These are phyloP conservation scores for Pseudochaenichthys georgianus DNA, from an alignment of 2,797 vertebrate genomes.

Conservation along the genomic window DNA sequence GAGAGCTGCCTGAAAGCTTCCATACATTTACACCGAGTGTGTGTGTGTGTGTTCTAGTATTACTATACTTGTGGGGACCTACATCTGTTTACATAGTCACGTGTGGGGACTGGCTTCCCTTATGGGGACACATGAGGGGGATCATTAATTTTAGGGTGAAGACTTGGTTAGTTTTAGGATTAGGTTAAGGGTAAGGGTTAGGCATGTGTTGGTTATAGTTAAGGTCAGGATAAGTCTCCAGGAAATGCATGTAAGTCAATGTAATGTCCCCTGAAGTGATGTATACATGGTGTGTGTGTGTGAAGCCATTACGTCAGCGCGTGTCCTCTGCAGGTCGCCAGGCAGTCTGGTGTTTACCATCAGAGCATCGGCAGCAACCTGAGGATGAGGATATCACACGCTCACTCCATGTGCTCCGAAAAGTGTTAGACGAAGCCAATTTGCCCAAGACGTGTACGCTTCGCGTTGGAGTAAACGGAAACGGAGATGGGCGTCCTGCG, in stretches of 20 bases:
- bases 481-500: conserved; percentile 51
- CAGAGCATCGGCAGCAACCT: conserved; percentile 37
- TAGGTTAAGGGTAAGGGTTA: too few relatives aligned
- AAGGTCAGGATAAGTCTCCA: too few relatives aligned
- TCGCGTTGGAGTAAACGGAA: conserved; percentile 60
- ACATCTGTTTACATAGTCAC: too few relatives aligned
- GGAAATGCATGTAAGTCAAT: too few relatives aligned
- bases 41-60: conserved; percentile 1
- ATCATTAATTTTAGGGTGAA: too few relatives aligned
- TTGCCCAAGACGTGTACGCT: conserved; percentile 45
- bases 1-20: conserved; percentile 1
- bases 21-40: not conserved
- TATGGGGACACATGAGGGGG: too few relatives aligned
- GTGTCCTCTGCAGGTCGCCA: conserved; percentile 32
- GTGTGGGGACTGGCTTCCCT: too few relatives aligned
- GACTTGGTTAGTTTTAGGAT: too few relatives aligned
- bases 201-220: too few relatives aligned
- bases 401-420: conserved; percentile 24
- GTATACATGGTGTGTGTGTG: not conserved
- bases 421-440: conserved; percentile 52
- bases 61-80: too few relatives aligned
- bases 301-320: conserved; percentile 22
- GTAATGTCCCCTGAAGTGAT: not conserved
- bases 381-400: conserved; percentile 27
- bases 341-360: conserved; percentile 36